A percentile compares a stretch with the other conserved stretches of the same genome.
phyloP scores from a whole-genome alignment of 2,888 invertebrate genomes.

The Napeogenes sylphis region DNA sequence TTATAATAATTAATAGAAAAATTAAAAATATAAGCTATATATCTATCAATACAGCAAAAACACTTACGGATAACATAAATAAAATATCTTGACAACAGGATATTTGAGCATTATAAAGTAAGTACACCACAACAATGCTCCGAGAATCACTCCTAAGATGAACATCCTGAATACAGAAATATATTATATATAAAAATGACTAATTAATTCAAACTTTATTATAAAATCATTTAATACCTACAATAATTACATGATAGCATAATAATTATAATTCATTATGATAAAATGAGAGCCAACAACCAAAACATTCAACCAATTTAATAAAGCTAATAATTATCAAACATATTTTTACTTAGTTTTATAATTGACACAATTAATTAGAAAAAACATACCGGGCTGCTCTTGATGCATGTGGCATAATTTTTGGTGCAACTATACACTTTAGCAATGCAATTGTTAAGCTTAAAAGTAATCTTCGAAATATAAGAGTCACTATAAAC shows the following conservation, averaged over 20 bases:
- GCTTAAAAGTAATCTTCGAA: slow-evolving; percentile 86
- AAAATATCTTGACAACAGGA: slow-evolving; percentile 87
- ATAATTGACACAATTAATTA: slow-evolving; percentile 27
- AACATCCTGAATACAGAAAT: slow-evolving; percentile 68
- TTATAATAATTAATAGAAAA: too few species aligned
- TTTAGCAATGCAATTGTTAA: slow-evolving; percentile 73
- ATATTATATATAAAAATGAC: neutral
- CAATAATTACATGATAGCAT: too few species aligned
- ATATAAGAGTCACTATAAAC: slow-evolving; percentile 89
- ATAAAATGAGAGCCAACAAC: too few species aligned
- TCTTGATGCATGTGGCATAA: slow-evolving; percentile 55
- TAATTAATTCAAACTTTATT: neutral
- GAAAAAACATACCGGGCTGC: slow-evolving; percentile 47
- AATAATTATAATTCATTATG: too few species aligned
- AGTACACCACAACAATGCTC: slow-evolving; percentile 82
- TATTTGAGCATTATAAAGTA: slow-evolving; percentile 85
- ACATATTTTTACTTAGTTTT: too few species aligned
- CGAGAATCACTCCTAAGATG: slow-evolving; percentile 79
- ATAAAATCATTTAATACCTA: too few species aligned
- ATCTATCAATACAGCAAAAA: slow-evolving; percentile 6
- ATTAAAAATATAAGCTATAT: slow-evolving; percentile 12
- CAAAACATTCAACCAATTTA: too few species aligned
- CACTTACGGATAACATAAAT: slow-evolving; percentile 94
- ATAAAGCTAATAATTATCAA: too few species aligned
- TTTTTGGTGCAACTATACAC: slow-evolving; percentile 63